Evolutionary conservation across 2,888 invertebrate genomes (phyloP).

Genomic region (Cataglyphis cursor): DNA sequence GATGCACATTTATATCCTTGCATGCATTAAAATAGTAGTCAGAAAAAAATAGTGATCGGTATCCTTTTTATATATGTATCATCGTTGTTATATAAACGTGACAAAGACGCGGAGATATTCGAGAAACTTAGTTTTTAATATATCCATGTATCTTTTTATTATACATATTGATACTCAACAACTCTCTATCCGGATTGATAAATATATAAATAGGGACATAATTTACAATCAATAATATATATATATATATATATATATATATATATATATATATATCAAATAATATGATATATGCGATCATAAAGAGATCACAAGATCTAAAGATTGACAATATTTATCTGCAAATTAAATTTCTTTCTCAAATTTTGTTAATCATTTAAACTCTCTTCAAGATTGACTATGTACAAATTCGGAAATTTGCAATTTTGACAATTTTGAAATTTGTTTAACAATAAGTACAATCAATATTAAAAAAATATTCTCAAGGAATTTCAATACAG

Average conservation of each 20-base stretch:
- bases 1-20: background rate
- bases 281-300: background rate
- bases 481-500: background rate
- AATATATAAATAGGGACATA: background rate
- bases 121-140: background rate
- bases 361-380: background rate
- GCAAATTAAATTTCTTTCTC: conserved; percentile 1
- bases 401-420: background rate
- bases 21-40: background rate
- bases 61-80: background rate
- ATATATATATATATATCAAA: background rate
- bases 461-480: conserved; percentile 11
- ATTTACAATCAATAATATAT: background rate
- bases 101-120: background rate
- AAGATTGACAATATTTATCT: conserved; percentile 19
- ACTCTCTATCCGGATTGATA: background rate
- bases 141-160: background rate
- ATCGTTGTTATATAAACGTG: background rate
- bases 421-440: too few relatives aligned
- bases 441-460: background rate
- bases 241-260: background rate
- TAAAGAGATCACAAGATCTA: background rate
- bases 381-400: background rate
- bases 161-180: background rate
- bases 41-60: background rate